A percentile compares a stretch with the other conserved stretches of the same genome.
Conservation (phyloP, 2,888 invertebrate genomes). For the Nowickia ferox region DNA sequence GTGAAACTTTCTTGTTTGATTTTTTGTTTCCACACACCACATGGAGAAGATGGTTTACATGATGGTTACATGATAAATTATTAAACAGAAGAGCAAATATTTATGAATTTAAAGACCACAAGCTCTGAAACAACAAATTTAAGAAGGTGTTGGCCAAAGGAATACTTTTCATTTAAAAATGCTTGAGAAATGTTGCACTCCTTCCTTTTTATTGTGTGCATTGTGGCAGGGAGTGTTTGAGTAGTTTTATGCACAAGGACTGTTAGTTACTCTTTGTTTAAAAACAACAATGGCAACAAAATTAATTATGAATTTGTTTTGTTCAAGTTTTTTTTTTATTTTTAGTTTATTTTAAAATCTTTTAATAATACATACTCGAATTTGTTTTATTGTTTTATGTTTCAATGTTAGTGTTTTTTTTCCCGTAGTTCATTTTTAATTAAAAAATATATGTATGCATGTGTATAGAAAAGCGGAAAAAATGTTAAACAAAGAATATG, state of each 20-base stretch:
- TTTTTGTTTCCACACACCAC: too few species aligned
- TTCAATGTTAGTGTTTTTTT: neutral
- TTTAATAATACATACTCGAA: neutral
- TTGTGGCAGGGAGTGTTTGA: neutral
- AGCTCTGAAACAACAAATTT: neutral
- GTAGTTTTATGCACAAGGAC: neutral
- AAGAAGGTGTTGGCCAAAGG: conserved; percentile 3
- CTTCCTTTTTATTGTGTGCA: neutral
- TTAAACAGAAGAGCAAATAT: neutral
- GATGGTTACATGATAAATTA: conserved; percentile 39
- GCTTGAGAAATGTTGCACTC: conserved; percentile 6
- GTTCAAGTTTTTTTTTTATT: neutral
- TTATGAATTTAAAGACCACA: neutral
- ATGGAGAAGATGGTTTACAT: neutral
- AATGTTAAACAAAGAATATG: neutral
- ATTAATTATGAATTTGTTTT: conserved; percentile 39
- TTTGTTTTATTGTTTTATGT: conserved; percentile 25
- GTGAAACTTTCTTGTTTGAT: conserved; percentile 23
- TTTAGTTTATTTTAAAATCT: conserved; percentile 3
- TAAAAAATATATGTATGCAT: neutral
- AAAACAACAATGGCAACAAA: conserved; percentile 31
- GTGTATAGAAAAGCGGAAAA: neutral
- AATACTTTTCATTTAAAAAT: conserved; percentile 13
- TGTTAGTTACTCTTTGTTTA: conserved; percentile 7
- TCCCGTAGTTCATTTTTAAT: conserved; percentile 1